Evolutionary conservation across 2,797 vertebrate species (phyloP), one percentile per base, ranked within the genome.

Genomic region (Lagodon rhomboides): DNA sequence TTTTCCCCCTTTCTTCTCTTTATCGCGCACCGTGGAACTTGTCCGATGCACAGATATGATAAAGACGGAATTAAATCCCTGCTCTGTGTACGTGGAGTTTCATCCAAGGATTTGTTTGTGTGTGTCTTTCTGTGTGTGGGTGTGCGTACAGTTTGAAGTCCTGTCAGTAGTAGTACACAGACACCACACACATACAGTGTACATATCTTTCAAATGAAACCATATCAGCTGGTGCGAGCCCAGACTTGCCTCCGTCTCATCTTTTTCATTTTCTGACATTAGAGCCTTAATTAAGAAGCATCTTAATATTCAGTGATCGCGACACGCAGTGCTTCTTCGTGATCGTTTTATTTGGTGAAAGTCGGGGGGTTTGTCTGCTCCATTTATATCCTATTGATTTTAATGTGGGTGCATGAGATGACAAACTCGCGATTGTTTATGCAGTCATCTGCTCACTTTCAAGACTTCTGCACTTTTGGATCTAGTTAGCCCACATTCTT

Each of bases 31-130:
- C 22, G 54, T 61, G 73, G 73, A 80, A 78, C 81, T 86, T 60
- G 56, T 67, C 43, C 10, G 73, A 91, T 90, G 71, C 71, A 80
- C 30, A 79, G 75, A 81, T 81, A 74, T 49, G 89, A 91, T 88
- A 73, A 81, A 86, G 79, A 44, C 79, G 75, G 82, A 87, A 77
- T 87, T 84, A 83, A 80, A 84, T 77, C 76, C 11, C 70, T 44
- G 73, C 70, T 80, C 77, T 84, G 73, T 65, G 69, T 76, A 71
- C 12, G 65, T 82, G 73, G 70, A 72, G 75, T 78, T 82, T 83
- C 50, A 68, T 67, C 49, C 17, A 16, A 75, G 73, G 80, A 68
- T 79, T 68, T 72, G 49, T 74, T 30, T 87, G 59, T 79, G 56
- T 77, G 63, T 51, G 67, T 67, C 1, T 69, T 75, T n/a, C 53